phyloP scores from a whole-genome alignment of 1,140 invertebrate genomes.

The Diuraphis noxia region DNA sequence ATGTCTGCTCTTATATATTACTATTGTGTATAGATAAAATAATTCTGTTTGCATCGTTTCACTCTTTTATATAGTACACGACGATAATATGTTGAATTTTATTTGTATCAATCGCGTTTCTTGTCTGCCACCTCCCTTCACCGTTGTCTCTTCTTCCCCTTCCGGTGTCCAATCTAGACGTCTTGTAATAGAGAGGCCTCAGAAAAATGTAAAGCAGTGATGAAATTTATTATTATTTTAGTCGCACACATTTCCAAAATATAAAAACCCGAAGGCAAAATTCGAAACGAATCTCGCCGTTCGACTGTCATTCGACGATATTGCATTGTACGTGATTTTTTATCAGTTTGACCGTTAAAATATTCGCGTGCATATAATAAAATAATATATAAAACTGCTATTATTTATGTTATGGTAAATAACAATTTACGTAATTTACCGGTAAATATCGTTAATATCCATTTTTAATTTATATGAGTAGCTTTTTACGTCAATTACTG shows the following conservation, averaged over 20 bases:
- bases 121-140: neutral
- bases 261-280: neutral
- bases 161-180: neutral
- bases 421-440: too few relatives aligned
- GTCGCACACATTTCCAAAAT: neutral
- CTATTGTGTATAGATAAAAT: neutral
- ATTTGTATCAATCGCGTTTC: neutral
- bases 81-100: neutral
- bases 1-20: neutral
- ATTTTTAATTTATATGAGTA: too few relatives aligned
- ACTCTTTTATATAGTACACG: neutral
- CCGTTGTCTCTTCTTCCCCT: too few relatives aligned
- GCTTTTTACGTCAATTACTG: too few relatives aligned
- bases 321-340: too few relatives aligned
- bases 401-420: too few relatives aligned
- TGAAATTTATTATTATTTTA: neutral
- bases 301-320: neutral
- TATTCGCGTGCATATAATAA: neutral
- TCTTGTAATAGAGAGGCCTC: neutral
- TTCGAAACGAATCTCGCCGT: neutral
- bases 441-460: too few relatives aligned
- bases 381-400: neutral
- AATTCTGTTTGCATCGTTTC: neutral
- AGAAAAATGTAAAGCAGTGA: neutral
- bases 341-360: neutral